Evolutionary conservation across 2,113 vertebrate species (phyloP).

Genomic region (Gambusia holbrooki): DNA sequence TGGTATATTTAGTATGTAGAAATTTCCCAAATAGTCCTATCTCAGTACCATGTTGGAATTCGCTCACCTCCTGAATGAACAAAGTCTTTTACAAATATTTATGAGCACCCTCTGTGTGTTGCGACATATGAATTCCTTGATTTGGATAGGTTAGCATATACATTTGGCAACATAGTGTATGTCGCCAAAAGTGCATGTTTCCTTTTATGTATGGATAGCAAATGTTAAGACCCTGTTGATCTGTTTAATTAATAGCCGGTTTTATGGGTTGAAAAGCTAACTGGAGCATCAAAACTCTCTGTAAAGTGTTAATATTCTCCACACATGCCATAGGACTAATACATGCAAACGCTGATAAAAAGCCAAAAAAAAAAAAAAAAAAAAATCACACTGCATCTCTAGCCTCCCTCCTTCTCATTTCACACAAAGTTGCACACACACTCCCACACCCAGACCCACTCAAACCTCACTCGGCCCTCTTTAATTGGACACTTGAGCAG

Average conservation of each 20-base stretch:
- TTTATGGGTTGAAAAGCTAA: background rate
- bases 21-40: too few species aligned
- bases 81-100: background rate
- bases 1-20: too few species aligned
- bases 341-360: conserved; percentile 6
- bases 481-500: conserved; percentile 96
- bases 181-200: background rate
- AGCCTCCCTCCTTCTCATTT: conserved; percentile 30
- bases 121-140: background rate
- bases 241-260: background rate
- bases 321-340: background rate
- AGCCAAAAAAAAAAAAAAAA: background rate
- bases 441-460: conserved; percentile 66
- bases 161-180: background rate
- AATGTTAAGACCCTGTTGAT: background rate
- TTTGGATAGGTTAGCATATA: background rate
- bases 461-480: conserved; percentile 80
- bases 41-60: too few species aligned
- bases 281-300: background rate
- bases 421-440: conserved; percentile 44
- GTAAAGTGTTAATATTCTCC: background rate
- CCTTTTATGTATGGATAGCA: background rate
- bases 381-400: background rate
- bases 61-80: too few species aligned
- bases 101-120: background rate